A percentile compares a stretch with the other conserved stretches of the same genome.
These are phyloP conservation scores for Pseudomugil tenellus DNA, from an alignment of 2,797 vertebrate species.

Conservation along the genomic window DNA sequence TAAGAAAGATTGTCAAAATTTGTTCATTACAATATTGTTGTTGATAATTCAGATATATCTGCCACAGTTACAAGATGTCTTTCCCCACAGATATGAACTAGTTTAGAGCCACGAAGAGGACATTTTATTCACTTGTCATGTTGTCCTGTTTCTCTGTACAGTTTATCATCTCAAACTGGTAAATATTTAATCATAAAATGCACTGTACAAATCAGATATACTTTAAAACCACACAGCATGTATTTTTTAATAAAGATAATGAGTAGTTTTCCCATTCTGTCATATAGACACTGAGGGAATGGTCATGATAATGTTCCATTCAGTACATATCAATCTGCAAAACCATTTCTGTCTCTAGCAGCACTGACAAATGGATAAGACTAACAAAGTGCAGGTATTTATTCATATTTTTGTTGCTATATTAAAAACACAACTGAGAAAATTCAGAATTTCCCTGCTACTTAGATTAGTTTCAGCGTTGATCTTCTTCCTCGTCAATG, in stretches of 20 bases:
- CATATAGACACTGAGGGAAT: conserved; percentile 26
- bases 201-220: conserved; percentile 37
- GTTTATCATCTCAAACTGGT: conserved; percentile 10
- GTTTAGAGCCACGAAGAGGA: conserved; percentile 29
- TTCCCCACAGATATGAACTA: conserved; percentile 18
- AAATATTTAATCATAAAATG: conserved; percentile 38
- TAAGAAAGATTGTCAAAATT: not conserved
- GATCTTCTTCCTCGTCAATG: conserved; percentile 82
- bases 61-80: conserved; percentile 15
- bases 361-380: conserved; percentile 49
- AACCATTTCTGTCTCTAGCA: conserved; percentile 56
- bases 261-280: conserved; percentile 29
- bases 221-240: conserved; percentile 30
- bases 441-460: conserved; percentile 22
- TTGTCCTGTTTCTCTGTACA: conserved; percentile 14
- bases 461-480: conserved; percentile 17
- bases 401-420: conserved; percentile 8
- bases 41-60: conserved; percentile 33
- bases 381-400: conserved; percentile 51
- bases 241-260: conserved; percentile 14
- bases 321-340: conserved; percentile 46
- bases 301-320: conserved; percentile 28
- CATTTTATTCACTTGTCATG: conserved; percentile 14
- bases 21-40: conserved; percentile 29
- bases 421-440: conserved; percentile 19